Evolutionary conservation across 1,140 invertebrate genomes (phyloP), one percentile per base, ranked within the genome.

Genomic region (Notospermus geniculatus): DNA sequence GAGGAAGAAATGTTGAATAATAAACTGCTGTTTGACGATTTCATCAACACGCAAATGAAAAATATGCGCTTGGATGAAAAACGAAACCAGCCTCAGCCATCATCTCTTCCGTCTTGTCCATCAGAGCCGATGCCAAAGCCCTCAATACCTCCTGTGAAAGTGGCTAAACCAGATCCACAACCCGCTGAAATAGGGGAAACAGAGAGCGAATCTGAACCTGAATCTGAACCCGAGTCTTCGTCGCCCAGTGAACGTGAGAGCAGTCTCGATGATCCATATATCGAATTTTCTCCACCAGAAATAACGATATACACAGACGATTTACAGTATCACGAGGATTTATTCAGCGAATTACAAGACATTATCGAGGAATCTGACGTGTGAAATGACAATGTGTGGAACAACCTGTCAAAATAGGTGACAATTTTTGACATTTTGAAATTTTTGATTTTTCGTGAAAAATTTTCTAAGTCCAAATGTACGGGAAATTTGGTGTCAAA

Each of bases 231-330:
- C 5, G 46, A 43, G 19, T 43, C 39, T 11, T 19, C 39, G 19
- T 11, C 9, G 25, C 5, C 4, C 46, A 50, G 46, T 50, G 46
- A n/a, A 5, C 4, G 46, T 50, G 46, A 50, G 4, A 43, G 19
- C n/a, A 27, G 46, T 5, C 4, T 19, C 46, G 5, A 23, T 19
- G 46, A 50, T n/a, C 25, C 46, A 4, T 5, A 50, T 50, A 50
- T 50, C 46, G 46, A 50, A 50, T 50, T 50, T n/a, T n/a, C n/a
- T 7, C 46, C 46, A 50, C 46, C 46, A 50, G 46, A 50, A 50
- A n/a, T 50, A 50, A 50, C 46, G n/a, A 50, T 50, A 19, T 50
- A 50, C 46, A 50, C 46, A 50, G 46, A 50, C 25, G 46, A 50
- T 50, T 23, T 50, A 50, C 5, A 50, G 4, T 50, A 50, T 50